These are phyloP conservation scores for Drosophila picticornis DNA, from an alignment of 2,888 invertebrate species.

Conservation along the genomic window DNA sequence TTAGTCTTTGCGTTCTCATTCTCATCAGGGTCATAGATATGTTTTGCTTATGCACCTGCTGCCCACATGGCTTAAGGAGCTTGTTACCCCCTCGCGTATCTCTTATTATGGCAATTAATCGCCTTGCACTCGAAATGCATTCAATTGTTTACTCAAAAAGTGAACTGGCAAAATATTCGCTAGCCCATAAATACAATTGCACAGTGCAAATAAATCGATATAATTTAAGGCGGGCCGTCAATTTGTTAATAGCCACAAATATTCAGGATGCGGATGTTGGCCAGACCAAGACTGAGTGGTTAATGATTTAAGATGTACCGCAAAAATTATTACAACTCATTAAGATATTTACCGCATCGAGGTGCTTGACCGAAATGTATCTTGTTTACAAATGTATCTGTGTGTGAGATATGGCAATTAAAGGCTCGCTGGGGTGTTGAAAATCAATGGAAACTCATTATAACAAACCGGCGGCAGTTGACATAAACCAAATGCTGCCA, in stretches of 20 bases:
- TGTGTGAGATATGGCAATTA: slow-evolving; percentile 61
- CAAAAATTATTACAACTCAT: slow-evolving; percentile 63
- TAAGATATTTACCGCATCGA: slow-evolving; percentile 60
- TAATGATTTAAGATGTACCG: slow-evolving; percentile 57
- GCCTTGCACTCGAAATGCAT: slow-evolving; percentile 43
- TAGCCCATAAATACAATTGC: slow-evolving; percentile 56
- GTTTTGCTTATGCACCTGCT: slow-evolving; percentile 13
- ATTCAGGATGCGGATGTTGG: slow-evolving; percentile 32
- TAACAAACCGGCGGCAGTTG: slow-evolving; percentile 83
- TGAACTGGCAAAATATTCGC: slow-evolving; percentile 55
- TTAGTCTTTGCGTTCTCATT: neutral
- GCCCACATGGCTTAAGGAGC: slow-evolving; percentile 12
- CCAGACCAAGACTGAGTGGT: neutral
- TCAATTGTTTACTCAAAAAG: slow-evolving; percentile 36
- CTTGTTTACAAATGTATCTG: slow-evolving; percentile 45
- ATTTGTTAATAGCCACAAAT: slow-evolving; percentile 37
- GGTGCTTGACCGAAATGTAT: slow-evolving; percentile 7
- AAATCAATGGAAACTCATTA: slow-evolving; percentile 80
- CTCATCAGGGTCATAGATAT: slow-evolving; percentile 33
- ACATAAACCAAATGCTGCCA: slow-evolving; percentile 86
- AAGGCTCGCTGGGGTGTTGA: slow-evolving; percentile 78
- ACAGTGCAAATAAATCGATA: slow-evolving; percentile 64
- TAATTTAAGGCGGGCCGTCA: slow-evolving; percentile 48
- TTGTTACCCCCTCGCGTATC: slow-evolving; percentile 19
- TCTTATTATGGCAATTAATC: slow-evolving; percentile 23